Conservation (phyloP, 2,888 invertebrate genomes). For the Eueremaeus valkanovi region DNA sequence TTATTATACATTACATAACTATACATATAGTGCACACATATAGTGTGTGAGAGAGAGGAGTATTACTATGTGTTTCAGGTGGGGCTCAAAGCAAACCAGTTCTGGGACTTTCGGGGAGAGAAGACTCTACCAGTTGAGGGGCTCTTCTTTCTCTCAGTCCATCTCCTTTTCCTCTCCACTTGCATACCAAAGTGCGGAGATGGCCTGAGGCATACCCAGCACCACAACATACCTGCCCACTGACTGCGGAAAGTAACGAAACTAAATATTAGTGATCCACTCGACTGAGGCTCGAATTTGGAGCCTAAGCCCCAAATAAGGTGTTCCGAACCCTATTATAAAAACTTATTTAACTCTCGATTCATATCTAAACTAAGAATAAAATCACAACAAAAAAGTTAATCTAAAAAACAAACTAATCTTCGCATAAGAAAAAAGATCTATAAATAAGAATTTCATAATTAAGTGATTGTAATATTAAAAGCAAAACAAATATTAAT, state of each 20-base stretch:
- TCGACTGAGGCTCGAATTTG: background rate
- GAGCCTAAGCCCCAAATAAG: background rate
- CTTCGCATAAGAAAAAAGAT: too few relatives aligned
- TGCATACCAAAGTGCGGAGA: background rate
- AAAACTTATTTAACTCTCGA: too few relatives aligned
- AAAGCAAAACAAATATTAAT: too few relatives aligned
- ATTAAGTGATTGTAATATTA: too few relatives aligned
- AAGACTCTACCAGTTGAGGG: background rate
- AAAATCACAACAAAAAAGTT: too few relatives aligned
- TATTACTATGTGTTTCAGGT: background rate
- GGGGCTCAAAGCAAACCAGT: background rate
- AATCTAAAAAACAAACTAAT: too few relatives aligned
- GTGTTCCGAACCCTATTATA: background rate
- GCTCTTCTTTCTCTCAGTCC: background rate
- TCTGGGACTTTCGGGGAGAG: background rate
- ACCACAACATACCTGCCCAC: background rate
- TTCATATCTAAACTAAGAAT: too few relatives aligned
- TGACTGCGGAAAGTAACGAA: background rate
- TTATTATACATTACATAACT: background rate
- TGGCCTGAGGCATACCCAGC: background rate
- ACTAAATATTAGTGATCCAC: background rate
- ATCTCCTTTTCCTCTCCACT: background rate
- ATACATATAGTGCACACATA: background rate
- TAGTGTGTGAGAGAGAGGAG: too few relatives aligned
- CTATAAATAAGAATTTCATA: too few relatives aligned